A percentile compares a stretch with the other conserved stretches of the same genome.
These are phyloP conservation scores for Pocota personata DNA, from an alignment of 2,888 invertebrate species.

Conservation along the genomic window DNA sequence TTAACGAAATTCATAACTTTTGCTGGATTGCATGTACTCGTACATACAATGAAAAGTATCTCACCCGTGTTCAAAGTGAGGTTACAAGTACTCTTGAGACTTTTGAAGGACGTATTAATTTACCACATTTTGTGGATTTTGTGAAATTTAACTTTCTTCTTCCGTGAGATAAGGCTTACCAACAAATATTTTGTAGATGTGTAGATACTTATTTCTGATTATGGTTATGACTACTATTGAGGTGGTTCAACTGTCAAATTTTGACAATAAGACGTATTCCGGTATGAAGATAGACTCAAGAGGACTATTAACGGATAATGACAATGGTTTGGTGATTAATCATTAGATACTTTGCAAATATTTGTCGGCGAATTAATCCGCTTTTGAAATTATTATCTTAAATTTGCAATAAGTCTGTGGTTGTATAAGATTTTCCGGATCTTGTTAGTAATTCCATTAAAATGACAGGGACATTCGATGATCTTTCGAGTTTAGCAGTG, in stretches of 20 bases:
- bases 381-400: background rate
- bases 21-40: background rate
- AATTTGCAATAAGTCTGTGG: background rate
- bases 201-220: background rate
- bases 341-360: background rate
- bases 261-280: background rate
- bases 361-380: background rate
- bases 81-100: background rate
- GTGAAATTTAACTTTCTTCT: background rate
- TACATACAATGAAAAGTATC: background rate
- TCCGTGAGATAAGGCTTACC: background rate
- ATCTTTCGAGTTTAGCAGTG: background rate
- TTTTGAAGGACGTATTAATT: background rate
- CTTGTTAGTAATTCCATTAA: background rate
- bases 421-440: background rate
- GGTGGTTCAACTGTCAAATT: background rate
- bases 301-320: background rate
- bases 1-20: background rate
- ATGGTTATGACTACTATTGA: background rate
- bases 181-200: background rate
- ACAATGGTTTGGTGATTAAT: background rate
- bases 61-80: too few relatives aligned
- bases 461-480: background rate
- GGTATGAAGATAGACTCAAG: background rate
- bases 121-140: background rate